A percentile compares a stretch with the other conserved stretches of the same genome.
Conservation (phyloP, 2,113 vertebrate genomes). For the Scomber japonicus region DNA sequence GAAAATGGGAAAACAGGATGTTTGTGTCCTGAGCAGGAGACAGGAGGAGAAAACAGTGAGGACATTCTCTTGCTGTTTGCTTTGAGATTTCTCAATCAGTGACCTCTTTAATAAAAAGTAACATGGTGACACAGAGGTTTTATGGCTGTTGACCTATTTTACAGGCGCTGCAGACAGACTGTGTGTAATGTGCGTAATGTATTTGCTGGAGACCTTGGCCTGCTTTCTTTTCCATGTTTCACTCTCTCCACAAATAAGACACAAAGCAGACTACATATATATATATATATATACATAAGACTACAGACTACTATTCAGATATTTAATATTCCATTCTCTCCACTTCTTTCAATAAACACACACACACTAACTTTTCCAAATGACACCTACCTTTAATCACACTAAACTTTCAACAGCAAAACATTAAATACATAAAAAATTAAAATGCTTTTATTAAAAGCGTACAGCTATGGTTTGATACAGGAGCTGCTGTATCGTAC, state of each 20-base stretch:
- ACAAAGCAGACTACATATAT: background rate
- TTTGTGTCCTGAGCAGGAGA: background rate
- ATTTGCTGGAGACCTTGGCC: background rate
- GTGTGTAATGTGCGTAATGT: background rate
- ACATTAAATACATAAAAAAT: constrained; percentile 45
- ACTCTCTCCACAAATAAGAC: background rate
- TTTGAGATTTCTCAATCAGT: constrained; percentile 35
- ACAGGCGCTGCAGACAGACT: background rate
- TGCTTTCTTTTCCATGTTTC: background rate
- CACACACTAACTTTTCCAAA: constrained; percentile 13
- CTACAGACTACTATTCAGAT: too few species aligned
- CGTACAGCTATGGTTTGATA: constrained; percentile 28
- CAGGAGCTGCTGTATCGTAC: constrained; percentile 4
- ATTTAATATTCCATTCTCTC: background rate
- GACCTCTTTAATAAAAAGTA: constrained; percentile 42
- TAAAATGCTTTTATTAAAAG: constrained; percentile 60
- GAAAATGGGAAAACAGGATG: constrained; percentile 14
- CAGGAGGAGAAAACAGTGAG: background rate
- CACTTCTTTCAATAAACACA: constrained; percentile 10
- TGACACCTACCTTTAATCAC: constrained; percentile 44
- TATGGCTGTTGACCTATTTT: constrained; percentile 65
- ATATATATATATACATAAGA: too few species aligned
- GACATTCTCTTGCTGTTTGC: constrained; percentile 38
- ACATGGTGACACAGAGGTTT: constrained; percentile 33
- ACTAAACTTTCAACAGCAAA: constrained; percentile 33